phyloP scores from a whole-genome alignment of 2,888 invertebrate species.

The Perizoma affinitatum region DNA sequence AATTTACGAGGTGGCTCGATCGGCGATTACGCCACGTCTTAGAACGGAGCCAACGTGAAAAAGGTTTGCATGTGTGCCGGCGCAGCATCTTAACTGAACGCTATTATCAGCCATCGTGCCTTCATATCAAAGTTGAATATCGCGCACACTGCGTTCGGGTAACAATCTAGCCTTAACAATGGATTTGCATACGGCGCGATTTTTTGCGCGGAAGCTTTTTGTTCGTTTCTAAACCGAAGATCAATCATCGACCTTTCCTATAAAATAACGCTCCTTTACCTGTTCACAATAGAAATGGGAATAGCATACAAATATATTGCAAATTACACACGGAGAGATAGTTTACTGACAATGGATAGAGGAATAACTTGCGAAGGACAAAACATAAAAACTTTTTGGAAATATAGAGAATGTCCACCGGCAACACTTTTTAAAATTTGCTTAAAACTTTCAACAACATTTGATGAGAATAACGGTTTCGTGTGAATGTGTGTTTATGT shows the following conservation, averaged over 20 bases:
- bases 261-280: slow-evolving; percentile 43
- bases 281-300: slow-evolving; percentile 35
- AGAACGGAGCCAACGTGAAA: slow-evolving; percentile 24
- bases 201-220: slow-evolving; percentile 53
- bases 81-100: not conserved
- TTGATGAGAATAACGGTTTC: no score
- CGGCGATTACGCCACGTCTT: slow-evolving; percentile 37
- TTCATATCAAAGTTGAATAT: slow-evolving; percentile 5
- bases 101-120: not conserved
- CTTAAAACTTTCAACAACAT: no score
- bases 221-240: slow-evolving; percentile 40
- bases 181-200: slow-evolving; percentile 51
- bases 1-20: slow-evolving; percentile 43
- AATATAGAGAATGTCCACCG: no score
- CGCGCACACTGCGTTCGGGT: not conserved
- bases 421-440: no score
- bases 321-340: not conserved
- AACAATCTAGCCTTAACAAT: slow-evolving; percentile 34
- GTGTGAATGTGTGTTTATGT: no score
- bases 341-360: not conserved
- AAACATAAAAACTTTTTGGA: no score
- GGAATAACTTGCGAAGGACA: not conserved
- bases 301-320: slow-evolving; percentile 25
- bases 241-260: slow-evolving; percentile 46
- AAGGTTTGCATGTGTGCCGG: slow-evolving; percentile 26